These are phyloP conservation scores for Ephydatia muelleri DNA, from an alignment of 37 sponge, comb jelly and placozoan genomes.

Conservation along the genomic window DNA sequence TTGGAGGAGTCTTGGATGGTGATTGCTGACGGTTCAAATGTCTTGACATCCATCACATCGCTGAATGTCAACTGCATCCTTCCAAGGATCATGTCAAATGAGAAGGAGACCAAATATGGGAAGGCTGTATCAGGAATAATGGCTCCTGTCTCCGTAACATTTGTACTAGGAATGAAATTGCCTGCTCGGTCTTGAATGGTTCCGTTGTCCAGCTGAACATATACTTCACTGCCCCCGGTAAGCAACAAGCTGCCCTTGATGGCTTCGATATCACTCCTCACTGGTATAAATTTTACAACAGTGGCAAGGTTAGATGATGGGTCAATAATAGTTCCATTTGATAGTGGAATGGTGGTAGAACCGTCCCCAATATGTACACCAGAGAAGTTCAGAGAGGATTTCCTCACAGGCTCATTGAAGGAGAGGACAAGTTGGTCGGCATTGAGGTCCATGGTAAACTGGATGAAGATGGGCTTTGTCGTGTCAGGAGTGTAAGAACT, in stretches of 20 bases:
- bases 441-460: slow-evolving; percentile 75
- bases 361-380: slow-evolving; percentile 24
- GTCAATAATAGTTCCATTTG: slow-evolving; percentile 44
- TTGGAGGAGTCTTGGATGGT: slow-evolving; percentile 66
- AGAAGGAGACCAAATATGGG: slow-evolving; percentile 66
- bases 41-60: slow-evolving; percentile 79
- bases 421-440: slow-evolving; percentile 54
- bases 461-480: slow-evolving; percentile 41
- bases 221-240: slow-evolving; percentile 38
- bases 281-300: slow-evolving; percentile 45
- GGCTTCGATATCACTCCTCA: slow-evolving; percentile 45
- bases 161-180: slow-evolving; percentile 7
- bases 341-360: slow-evolving; percentile 15
- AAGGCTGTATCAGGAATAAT: slow-evolving; percentile 72
- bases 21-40: slow-evolving; percentile 77
- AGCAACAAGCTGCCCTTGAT: slow-evolving; percentile 40
- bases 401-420: slow-evolving; percentile 75
- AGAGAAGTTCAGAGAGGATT: slow-evolving; percentile 31
- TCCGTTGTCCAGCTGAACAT: slow-evolving; percentile 33
- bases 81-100: slow-evolving; percentile 78
- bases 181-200: slow-evolving; percentile 52
- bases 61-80: slow-evolving; percentile 75
- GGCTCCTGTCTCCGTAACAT: neutral
- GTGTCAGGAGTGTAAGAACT: slow-evolving; percentile 43
- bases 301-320: slow-evolving; percentile 10